These are phyloP conservation scores for Galago senegalensis DNA, from an alignment of 2,797 vertebrate species.

Conservation along the genomic window DNA sequence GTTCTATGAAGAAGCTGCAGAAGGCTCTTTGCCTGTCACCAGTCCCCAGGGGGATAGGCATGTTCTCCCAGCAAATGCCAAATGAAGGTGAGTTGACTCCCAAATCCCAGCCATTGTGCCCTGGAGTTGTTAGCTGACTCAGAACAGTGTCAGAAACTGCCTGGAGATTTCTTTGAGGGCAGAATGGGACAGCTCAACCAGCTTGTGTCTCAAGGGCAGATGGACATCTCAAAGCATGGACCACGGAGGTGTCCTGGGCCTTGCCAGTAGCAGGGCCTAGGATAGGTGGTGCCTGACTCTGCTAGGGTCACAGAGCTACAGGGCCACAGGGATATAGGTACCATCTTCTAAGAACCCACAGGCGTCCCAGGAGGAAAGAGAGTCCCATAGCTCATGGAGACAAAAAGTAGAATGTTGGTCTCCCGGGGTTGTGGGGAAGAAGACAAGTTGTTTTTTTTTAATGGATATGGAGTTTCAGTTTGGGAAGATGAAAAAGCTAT, in stretches of 20 bases:
- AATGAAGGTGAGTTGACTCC: background rate
- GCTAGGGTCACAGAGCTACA: no score
- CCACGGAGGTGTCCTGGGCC: rapidly evolving
- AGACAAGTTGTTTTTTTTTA: no score
- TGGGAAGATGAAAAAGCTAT: background rate
- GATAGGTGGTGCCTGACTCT: background rate
- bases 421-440: no score
- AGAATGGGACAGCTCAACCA: rapidly evolving
- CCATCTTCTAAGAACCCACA: background rate
- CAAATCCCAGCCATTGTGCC: no score
- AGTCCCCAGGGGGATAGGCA: background rate
- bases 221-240: background rate
- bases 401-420: background rate
- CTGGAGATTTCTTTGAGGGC: background rate
- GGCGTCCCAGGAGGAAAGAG: background rate
- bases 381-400: background rate
- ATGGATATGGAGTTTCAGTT: background rate
- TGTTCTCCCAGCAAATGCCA: background rate
- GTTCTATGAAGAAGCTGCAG: no score
- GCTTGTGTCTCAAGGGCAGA: background rate
- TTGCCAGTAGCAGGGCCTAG: background rate
- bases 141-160: no score
- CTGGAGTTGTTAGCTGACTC: background rate
- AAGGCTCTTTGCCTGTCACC: background rate
- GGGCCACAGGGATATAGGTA: background rate